Percentiles rank a stretch among this genome's conserved stretches.
Conservation (phyloP, 1,140 invertebrate genomes). For the Carposina sasakii region DNA sequence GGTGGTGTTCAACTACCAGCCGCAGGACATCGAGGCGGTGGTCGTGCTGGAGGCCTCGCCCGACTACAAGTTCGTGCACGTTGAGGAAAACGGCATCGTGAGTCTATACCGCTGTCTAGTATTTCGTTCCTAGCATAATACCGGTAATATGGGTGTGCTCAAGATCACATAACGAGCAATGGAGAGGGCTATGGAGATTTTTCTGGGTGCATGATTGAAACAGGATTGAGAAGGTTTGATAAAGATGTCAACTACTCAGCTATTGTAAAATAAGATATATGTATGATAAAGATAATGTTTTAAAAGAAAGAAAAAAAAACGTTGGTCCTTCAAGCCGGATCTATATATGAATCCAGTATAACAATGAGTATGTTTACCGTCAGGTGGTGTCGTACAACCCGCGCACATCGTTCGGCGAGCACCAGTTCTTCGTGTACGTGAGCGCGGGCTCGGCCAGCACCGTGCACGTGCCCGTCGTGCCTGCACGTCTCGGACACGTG, state of each 20-base stretch:
- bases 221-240: no score
- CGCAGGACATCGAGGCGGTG: slow-evolving; percentile 85
- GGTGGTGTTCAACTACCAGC: slow-evolving; percentile 95
- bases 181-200: no score
- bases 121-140: background rate
- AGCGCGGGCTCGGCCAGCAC: slow-evolving; percentile 83
- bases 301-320: background rate
- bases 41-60: slow-evolving; percentile 89
- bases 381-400: slow-evolving; percentile 86
- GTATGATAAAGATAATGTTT: no score
- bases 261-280: no score
- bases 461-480: slow-evolving; percentile 93
- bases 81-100: slow-evolving; percentile 91
- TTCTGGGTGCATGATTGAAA: no score
- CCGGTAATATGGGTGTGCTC: background rate
- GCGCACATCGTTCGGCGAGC: slow-evolving; percentile 90
- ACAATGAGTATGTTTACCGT: background rate
- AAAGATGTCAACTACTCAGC: no score
- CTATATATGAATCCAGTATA: background rate
- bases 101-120: slow-evolving; percentile 38
- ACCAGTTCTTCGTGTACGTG: slow-evolving; percentile 95
- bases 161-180: no score
- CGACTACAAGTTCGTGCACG: slow-evolving; percentile 95
- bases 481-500: slow-evolving; percentile 85
- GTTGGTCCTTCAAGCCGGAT: background rate